Evolutionary conservation across 2,888 invertebrate species (phyloP).

Genomic region (Adineta ricciae): DNA sequence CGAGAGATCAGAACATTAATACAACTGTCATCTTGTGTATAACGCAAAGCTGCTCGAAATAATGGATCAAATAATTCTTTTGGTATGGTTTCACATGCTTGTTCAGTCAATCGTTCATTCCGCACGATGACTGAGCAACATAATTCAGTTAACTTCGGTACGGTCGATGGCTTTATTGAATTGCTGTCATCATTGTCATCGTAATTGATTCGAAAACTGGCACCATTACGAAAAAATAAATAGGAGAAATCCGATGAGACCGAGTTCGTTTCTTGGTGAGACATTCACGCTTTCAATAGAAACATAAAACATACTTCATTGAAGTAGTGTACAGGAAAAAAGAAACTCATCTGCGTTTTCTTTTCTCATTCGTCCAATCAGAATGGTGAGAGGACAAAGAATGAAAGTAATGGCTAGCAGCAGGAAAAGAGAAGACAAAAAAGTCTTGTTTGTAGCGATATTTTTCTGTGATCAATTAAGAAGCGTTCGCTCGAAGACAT

Average conservation of each 20-base stretch:
- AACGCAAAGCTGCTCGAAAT: conserved; percentile 25
- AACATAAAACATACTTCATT: neutral
- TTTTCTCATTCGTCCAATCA: neutral
- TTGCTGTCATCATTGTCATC: conserved; percentile 6
- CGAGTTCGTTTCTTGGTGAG: neutral
- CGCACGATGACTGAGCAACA: conserved; percentile 25
- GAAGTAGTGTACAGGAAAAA: neutral
- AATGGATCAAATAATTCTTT: conserved; percentile 24
- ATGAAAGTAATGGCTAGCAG: neutral
- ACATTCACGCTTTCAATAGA: neutral
- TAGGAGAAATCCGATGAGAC: conserved; percentile 29
- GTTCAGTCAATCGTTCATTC: neutral
- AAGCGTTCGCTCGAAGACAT: neutral
- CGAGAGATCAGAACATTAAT: neutral
- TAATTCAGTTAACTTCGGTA: neutral
- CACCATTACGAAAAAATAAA: conserved; percentile 34
- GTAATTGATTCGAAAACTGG: conserved; percentile 28
- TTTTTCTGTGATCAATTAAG: neutral
- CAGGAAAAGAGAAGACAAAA: neutral
- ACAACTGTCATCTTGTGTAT: neutral
- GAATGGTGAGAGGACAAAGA: neutral
- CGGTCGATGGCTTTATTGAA: neutral
- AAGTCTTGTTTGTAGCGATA: neutral
- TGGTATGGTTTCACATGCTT: conserved; percentile 23
- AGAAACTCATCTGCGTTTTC: neutral